These are phyloP conservation scores for Leucophenga montana DNA, from an alignment of 2,888 invertebrate genomes.

Conservation along the genomic window DNA sequence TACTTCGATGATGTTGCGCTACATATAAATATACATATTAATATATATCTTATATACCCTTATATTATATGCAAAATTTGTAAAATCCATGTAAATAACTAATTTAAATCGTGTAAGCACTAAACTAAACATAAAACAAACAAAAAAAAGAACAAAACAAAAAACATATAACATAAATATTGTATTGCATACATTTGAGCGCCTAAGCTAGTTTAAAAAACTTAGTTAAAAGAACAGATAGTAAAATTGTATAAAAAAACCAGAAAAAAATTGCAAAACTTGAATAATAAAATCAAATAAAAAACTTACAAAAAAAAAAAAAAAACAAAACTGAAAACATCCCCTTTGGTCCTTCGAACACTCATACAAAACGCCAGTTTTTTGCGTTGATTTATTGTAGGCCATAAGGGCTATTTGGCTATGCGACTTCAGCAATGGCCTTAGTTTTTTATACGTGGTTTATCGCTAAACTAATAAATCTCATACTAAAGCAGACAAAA, in stretches of 20 bases:
- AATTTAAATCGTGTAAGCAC: conserved; percentile 22
- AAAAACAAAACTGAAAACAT: not conserved
- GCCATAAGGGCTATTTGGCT: not conserved
- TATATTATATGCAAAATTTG: conserved; percentile 19
- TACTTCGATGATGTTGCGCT: not conserved
- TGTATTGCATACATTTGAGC: conserved; percentile 22
- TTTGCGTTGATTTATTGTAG: conserved; percentile 14
- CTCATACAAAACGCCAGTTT: not conserved
- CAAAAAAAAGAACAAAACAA: not conserved
- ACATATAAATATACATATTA: not conserved
- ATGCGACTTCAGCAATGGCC: not conserved
- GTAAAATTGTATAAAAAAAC: conserved; percentile 30
- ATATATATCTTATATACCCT: not conserved
- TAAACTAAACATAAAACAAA: conserved; percentile 12
- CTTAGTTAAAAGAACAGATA: conserved; percentile 26
- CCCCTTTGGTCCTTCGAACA: conserved; percentile 15
- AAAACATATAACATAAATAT: conserved; percentile 4
- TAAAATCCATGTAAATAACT: conserved; percentile 29
- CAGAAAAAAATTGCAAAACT: conserved; percentile 12
- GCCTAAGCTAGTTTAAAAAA: conserved; percentile 27
- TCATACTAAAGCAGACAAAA: conserved; percentile 25
- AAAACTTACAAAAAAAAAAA: conserved; percentile 16
- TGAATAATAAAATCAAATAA: conserved; percentile 16
- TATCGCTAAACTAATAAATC: conserved; percentile 56
- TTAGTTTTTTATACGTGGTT: conserved; percentile 29